These are phyloP conservation scores for Lophotis ruficrista DNA, from an alignment of 2,113 vertebrate genomes.

Conservation along the genomic window DNA sequence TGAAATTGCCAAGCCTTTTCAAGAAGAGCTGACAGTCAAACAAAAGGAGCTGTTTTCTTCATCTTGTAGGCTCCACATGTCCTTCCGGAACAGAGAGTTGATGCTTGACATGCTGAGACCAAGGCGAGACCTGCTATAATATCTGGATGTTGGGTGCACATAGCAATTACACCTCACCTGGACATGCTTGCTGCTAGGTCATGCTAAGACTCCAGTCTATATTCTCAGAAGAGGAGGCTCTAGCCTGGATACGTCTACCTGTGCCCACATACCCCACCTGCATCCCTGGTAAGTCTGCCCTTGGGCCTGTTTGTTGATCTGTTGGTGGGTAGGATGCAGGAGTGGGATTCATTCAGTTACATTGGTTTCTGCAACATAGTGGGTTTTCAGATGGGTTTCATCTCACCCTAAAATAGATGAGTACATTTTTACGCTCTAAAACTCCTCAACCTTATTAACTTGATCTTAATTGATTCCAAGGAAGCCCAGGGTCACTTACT, in stretches of 20 bases:
- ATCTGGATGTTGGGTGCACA: neutral
- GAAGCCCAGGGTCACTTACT: neutral
- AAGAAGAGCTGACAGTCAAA: neutral
- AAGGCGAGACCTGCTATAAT: neutral
- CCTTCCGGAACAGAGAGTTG: neutral
- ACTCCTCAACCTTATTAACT: neutral
- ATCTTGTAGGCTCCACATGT: neutral
- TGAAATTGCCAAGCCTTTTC: neutral
- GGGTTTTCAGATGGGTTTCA: neutral
- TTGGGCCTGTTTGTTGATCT: neutral
- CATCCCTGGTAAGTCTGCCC: neutral
- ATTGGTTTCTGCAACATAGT: neutral
- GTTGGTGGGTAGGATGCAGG: neutral
- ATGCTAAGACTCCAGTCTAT: neutral
- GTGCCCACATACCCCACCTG: neutral
- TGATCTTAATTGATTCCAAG: neutral
- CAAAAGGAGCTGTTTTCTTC: neutral
- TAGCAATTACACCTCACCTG: neutral
- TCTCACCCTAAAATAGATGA: neutral
- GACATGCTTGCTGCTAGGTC: neutral
- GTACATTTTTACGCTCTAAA: neutral
- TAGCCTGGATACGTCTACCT: neutral
- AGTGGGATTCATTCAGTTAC: neutral
- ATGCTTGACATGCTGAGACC: neutral
- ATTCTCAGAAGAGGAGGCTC: neutral